These are phyloP conservation scores for Nemotelus nigrinus DNA, from an alignment of 2,888 invertebrate species.

Conservation along the genomic window DNA sequence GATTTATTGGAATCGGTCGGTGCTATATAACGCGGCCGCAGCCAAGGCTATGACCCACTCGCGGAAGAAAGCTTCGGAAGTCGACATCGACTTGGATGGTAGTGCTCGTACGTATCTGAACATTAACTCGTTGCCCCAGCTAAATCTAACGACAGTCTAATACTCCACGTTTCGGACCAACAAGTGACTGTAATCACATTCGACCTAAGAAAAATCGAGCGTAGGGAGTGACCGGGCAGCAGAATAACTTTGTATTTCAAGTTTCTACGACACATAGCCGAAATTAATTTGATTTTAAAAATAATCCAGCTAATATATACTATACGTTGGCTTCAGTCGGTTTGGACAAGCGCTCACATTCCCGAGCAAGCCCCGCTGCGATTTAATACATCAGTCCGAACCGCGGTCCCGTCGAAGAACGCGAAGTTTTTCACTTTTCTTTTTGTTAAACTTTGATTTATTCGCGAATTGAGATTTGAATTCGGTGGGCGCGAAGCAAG, in stretches of 20 bases:
- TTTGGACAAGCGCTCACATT: no score
- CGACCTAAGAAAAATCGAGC: no score
- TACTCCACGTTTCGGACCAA: no score
- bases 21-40: conserved; percentile 44
- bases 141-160: neutral
- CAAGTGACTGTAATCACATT: no score
- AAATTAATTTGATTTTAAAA: conserved; percentile 11
- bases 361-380: no score
- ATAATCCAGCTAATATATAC: neutral
- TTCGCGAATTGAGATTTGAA: neutral
- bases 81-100: neutral
- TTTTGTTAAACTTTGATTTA: no score
- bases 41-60: conserved; percentile 49
- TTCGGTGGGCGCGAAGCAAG: neutral
- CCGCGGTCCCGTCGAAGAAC: no score
- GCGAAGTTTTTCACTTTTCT: no score
- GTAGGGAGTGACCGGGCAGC: no score
- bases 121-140: neutral
- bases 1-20: conserved; percentile 7
- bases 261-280: neutral
- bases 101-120: neutral
- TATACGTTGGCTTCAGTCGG: neutral
- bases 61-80: conserved; percentile 35
- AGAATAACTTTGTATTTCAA: no score
- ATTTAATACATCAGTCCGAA: no score